Percentiles rank a stretch among this genome's conserved stretches.
Conservation (phyloP, 1,140 invertebrate genomes). For the Asbolus verrucosus region DNA sequence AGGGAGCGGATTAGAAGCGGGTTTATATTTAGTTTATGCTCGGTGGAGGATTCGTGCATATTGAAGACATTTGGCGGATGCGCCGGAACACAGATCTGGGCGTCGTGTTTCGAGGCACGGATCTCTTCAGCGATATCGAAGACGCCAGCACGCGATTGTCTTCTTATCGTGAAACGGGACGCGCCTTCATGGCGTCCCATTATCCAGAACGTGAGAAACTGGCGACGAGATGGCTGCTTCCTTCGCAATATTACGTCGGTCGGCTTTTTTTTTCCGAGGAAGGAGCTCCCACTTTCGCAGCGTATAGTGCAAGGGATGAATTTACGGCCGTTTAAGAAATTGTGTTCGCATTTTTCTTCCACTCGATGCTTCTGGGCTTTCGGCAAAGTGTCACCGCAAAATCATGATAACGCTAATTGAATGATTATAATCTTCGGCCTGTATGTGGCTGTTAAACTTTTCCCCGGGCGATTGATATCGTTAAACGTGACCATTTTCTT, state of each 20-base stretch:
- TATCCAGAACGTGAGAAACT: slow-evolving; percentile 23
- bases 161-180: slow-evolving; percentile 24
- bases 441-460: too few species aligned
- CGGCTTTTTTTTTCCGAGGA: slow-evolving; percentile 8
- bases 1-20: not conserved
- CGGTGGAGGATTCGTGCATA: not conserved
- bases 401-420: slow-evolving; percentile 20
- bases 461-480: too few species aligned
- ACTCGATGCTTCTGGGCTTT: not conserved
- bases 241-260: slow-evolving; percentile 10
- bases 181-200: slow-evolving; percentile 9
- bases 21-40: not conserved
- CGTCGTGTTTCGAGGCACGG: slow-evolving; percentile 17
- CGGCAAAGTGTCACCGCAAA: not conserved
- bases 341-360: not conserved
- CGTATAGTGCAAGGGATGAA: slow-evolving; percentile 19
- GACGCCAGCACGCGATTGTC: slow-evolving; percentile 15
- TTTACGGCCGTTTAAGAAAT: slow-evolving; percentile 23
- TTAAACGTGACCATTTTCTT: too few species aligned
- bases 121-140: slow-evolving; percentile 25
- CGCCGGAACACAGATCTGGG: slow-evolving; percentile 4
- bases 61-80: slow-evolving; percentile 31
- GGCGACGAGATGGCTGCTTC: slow-evolving; percentile 14
- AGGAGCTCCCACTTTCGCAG: not conserved
- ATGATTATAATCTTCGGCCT: too few species aligned